These are phyloP conservation scores for Sitophilus oryzae DNA, from an alignment of 1,140 invertebrate species.

Conservation along the genomic window DNA sequence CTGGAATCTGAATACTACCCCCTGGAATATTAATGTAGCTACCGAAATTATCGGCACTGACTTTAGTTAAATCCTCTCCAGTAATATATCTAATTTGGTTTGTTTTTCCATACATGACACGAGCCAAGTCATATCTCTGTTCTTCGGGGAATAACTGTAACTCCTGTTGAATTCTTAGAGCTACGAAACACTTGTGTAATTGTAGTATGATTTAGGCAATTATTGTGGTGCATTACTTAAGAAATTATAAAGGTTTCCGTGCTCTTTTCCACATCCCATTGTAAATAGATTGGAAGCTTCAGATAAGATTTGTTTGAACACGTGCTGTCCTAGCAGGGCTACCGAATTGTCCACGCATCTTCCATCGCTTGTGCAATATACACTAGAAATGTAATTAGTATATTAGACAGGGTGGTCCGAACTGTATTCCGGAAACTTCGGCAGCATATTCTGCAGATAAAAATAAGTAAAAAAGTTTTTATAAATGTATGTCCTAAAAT, in stretches of 20 bases:
- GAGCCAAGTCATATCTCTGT: slow-evolving; percentile 58
- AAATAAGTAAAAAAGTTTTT: no score
- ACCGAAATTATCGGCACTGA: slow-evolving; percentile 62
- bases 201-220: no score
- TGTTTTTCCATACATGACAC: slow-evolving; percentile 59
- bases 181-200: no score
- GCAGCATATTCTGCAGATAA: no score
- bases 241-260: slow-evolving; percentile 58
- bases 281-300: slow-evolving; percentile 56
- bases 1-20: slow-evolving; percentile 55
- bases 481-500: no score
- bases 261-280: slow-evolving; percentile 52
- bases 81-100: slow-evolving; percentile 53
- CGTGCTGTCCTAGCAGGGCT: slow-evolving; percentile 56
- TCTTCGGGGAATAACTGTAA: slow-evolving; percentile 61
- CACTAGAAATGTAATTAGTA: slow-evolving; percentile 42
- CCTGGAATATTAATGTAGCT: slow-evolving; percentile 61
- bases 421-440: no score
- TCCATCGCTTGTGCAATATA: slow-evolving; percentile 62
- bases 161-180: slow-evolving; percentile 59
- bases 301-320: slow-evolving; percentile 57
- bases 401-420: no score
- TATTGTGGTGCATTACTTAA: slow-evolving; percentile 47
- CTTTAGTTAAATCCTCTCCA: slow-evolving; percentile 58
- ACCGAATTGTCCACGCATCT: slow-evolving; percentile 55